These are phyloP conservation scores for Drosophila hamatofila DNA, from an alignment of 2,888 invertebrate genomes.

Conservation along the genomic window DNA sequence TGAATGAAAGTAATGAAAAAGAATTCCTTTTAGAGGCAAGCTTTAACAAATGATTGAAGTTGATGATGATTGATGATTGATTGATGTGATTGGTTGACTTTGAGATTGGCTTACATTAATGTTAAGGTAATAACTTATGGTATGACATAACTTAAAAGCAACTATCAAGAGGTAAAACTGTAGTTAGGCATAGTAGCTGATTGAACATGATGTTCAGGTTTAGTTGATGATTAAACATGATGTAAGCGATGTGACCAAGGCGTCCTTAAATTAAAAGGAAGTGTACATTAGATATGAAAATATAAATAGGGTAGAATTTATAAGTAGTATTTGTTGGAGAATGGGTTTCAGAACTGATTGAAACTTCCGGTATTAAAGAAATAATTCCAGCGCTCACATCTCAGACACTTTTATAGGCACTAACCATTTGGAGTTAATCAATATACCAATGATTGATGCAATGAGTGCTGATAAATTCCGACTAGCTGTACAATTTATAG, in stretches of 20 bases:
- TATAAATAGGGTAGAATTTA: too few relatives aligned
- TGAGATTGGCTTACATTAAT: neutral
- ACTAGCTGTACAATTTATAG: neutral
- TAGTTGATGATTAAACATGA: neutral
- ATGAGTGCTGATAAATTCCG: neutral
- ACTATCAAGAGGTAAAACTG: neutral
- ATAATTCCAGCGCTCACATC: too few relatives aligned
- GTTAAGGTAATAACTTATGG: too few relatives aligned
- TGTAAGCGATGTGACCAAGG: neutral
- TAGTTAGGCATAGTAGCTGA: too few relatives aligned
- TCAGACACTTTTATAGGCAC: too few relatives aligned
- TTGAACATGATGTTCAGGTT: neutral
- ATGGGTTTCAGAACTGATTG: too few relatives aligned
- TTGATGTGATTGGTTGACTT: neutral
- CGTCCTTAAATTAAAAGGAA: neutral
- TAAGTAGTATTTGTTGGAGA: too few relatives aligned
- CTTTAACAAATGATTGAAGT: neutral
- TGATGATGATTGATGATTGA: neutral
- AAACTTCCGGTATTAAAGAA: too few relatives aligned
- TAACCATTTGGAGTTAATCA: neutral
- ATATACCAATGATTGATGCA: neutral
- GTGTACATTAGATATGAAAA: neutral
- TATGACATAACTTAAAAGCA: neutral
- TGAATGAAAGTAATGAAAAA: too few relatives aligned
- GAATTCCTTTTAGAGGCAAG: too few relatives aligned